Conservation (phyloP, 2,888 invertebrate genomes). For the Acleris literana region DNA sequence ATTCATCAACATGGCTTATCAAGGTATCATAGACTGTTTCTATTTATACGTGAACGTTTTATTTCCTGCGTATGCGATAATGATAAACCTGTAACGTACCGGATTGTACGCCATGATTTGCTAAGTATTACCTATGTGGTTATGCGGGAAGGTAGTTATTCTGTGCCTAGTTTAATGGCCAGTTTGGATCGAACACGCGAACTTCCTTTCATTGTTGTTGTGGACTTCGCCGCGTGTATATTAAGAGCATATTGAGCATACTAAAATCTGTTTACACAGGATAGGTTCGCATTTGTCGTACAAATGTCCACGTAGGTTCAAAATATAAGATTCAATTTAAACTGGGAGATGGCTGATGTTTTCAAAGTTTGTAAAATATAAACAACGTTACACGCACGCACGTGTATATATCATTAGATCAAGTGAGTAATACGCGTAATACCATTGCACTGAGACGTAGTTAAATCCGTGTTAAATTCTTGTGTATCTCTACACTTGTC, state of each 20-base stretch:
- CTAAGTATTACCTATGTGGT: conserved; percentile 18
- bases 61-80: conserved; percentile 4
- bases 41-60: conserved; percentile 31
- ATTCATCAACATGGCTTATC: conserved; percentile 77
- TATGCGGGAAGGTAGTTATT: conserved; percentile 22
- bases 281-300: background rate
- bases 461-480: too few relatives aligned
- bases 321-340: too few relatives aligned
- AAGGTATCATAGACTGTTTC: conserved; percentile 61
- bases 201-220: conserved; percentile 40
- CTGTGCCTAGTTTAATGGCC: conserved; percentile 31
- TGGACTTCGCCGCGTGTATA: conserved; percentile 32
- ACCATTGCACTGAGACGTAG: too few relatives aligned
- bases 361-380: too few relatives aligned
- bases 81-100: conserved; percentile 6
- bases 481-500: too few relatives aligned
- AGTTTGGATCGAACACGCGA: conserved; percentile 44
- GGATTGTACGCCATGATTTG: conserved; percentile 16
- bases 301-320: background rate
- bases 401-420: too few relatives aligned
- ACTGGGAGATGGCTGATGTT: too few relatives aligned
- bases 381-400: too few relatives aligned
- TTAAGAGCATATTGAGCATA: conserved; percentile 31
- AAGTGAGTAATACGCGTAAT: too few relatives aligned
- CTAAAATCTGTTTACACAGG: background rate